Base-by-base conservation (phyloP, 30 jellyfish, hydroid and myxozoan species). In the Cassiopea xamachana region DNA sequence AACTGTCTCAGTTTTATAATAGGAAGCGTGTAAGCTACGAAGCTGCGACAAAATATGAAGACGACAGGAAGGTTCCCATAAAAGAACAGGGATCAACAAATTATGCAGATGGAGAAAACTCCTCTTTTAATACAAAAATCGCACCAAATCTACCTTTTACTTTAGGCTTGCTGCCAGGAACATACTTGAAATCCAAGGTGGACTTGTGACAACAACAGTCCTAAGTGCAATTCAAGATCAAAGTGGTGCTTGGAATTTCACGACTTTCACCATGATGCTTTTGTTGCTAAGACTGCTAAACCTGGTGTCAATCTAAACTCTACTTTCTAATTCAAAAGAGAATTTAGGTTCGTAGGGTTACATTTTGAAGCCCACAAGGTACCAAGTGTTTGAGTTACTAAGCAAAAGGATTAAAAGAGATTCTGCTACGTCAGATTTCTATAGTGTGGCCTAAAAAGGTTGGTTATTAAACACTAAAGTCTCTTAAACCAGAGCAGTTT, bases 351-450 rank as follows among this genome's bases (percentile, higher is more conserved):
- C 46, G 14, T 19, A 14, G 46, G 43, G 76, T 67, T 67, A 19
- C 8, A 67, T 67, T 67, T 19, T 13, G 76, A 67, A 67, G 80
- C 80, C 80, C 80, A 71, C 80, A 43, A 16, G 39, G 12, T 19
- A 19, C 55, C 55, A 27, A 64, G 27, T 71, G 51, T 71, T 43
- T 71, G 80, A 71, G 8, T 71, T 71, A 43, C n/a, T 27, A 71
- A 71, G n/a, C 7, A 71, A 71, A 71, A 27, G 39, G 80, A 71
- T 71, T 43, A 71, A 2, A 43, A 5, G 58, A 43, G 80, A 43
- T 71, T 55, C 50, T 71, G 50, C 27, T n/a, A 71, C 80, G 80
- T 71, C 51, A 71, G 55, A 18, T 71, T 71, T 67, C 76, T 67
- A 55, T 55, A 55, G 64, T 55, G 64, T 55, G 64, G 64, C 64